phyloP scores from a whole-genome alignment of 2,797 vertebrate species.

The Leucoraja ocellata region DNA sequence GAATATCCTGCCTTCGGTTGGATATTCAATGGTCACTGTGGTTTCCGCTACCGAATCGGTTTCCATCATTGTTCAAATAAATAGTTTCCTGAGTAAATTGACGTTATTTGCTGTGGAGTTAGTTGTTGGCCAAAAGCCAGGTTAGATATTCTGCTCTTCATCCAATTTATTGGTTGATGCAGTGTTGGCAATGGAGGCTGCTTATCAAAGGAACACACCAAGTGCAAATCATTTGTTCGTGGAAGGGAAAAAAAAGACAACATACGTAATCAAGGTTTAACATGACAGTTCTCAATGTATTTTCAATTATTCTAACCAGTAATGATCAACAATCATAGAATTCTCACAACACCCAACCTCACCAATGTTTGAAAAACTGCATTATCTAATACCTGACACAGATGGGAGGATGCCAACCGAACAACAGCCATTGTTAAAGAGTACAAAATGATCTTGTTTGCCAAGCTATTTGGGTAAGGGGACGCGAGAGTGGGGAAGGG shows the following conservation, averaged over 20 bases:
- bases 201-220: neutral
- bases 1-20: too few species aligned
- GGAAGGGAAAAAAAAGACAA: neutral
- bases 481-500: too few species aligned
- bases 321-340: neutral
- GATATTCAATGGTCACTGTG: too few species aligned
- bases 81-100: too few species aligned
- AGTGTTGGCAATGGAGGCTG: neutral
- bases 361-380: neutral
- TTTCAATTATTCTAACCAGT: neutral
- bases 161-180: too few species aligned
- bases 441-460: neutral
- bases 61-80: too few species aligned
- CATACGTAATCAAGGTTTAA: neutral
- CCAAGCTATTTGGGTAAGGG: neutral
- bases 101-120: too few species aligned
- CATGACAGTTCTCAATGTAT: conserved; percentile 7
- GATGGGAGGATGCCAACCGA: neutral
- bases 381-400: neutral
- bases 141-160: too few species aligned
- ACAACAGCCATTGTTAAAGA: neutral
- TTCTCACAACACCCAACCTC: neutral
- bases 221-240: neutral
- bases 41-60: too few species aligned
- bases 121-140: too few species aligned